These are phyloP conservation scores for Neoniphon sammara DNA, from an alignment of 2,797 vertebrate genomes.

Conservation along the genomic window DNA sequence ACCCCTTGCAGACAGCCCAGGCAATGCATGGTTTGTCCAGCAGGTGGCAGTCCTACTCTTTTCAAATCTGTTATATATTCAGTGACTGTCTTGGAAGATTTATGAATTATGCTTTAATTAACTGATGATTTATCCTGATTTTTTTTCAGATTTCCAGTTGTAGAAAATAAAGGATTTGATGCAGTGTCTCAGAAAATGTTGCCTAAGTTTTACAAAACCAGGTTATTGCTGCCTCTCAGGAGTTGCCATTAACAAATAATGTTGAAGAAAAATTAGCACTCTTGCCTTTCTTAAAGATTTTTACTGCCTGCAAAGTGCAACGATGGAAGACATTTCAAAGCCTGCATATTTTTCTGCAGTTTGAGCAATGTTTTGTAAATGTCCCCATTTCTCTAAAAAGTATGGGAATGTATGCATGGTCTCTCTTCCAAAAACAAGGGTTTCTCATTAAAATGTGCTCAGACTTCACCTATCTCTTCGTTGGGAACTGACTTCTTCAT, in stretches of 20 bases:
- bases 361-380: background rate
- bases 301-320: background rate
- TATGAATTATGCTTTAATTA: constrained; percentile 39
- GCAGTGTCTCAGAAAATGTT: constrained; percentile 1
- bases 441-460: background rate
- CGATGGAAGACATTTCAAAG: background rate
- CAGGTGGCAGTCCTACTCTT: constrained; percentile 70
- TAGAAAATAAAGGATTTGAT: background rate
- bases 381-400: background rate
- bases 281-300: too few relatives aligned
- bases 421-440: background rate
- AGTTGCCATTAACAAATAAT: background rate
- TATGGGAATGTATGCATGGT: background rate
- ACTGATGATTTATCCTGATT: constrained; percentile 30
- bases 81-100: constrained; percentile 22
- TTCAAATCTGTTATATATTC: constrained; percentile 27
- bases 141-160: background rate
- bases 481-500: background rate
- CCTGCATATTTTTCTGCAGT: too few relatives aligned
- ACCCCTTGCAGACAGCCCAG: background rate
- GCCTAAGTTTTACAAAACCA: constrained; percentile 3
- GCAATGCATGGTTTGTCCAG: constrained; percentile 64
- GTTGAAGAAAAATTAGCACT: background rate
- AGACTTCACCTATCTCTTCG: background rate
- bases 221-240: background rate